Evolutionary conservation across 2,113 vertebrate species (phyloP), one percentile per base, ranked within the genome.

Genomic region (Podarcis cretensis): DNA sequence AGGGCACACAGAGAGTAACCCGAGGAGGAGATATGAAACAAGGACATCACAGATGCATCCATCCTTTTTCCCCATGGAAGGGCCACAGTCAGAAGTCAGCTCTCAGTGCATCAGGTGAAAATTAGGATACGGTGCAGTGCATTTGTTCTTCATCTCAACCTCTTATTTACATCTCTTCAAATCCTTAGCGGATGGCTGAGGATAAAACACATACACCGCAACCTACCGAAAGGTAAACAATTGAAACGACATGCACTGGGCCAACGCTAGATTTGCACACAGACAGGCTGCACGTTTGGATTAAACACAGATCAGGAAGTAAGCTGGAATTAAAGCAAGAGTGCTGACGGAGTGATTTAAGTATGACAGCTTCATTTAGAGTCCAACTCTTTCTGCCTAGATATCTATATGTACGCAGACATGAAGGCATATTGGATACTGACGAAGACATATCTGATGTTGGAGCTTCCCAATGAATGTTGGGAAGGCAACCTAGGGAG

Each of bases 201-300:
- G 94, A 94, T 84, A 94, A 91, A 94, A 93, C 82, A 85, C 87
- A 93, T 88, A 93, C 87, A 93, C 87, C 87, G 94, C 92, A 94
- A 81, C 35, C 91, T 27, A 92, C 59, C 91, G 89, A 94, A 82
- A 86, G 71, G 48, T 35, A 63, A 85, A 35, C 76, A 65, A 81
- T 18, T 35, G 37, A 74, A 81, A 74, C 10, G 25, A 5, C 14
- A 43, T 12, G 5, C 59, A 63, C 0, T 0, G 84, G 92, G 92
- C 95, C 94, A 96, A 94, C 94, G 89, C 93, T 84, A 92, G 81
- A 90, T 92, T 83, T 77, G 84, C 48, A 35, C 88, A 68, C 89
- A 94, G 89, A 85, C 27, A 86, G 87, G 57, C 40, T 43, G 57
- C 69, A 54, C 66, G 68, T 91, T 93, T 91, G 90, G 86, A 94